Evolutionary conservation across 2,888 invertebrate species (phyloP).

Genomic region (Bunonema sp.): DNA sequence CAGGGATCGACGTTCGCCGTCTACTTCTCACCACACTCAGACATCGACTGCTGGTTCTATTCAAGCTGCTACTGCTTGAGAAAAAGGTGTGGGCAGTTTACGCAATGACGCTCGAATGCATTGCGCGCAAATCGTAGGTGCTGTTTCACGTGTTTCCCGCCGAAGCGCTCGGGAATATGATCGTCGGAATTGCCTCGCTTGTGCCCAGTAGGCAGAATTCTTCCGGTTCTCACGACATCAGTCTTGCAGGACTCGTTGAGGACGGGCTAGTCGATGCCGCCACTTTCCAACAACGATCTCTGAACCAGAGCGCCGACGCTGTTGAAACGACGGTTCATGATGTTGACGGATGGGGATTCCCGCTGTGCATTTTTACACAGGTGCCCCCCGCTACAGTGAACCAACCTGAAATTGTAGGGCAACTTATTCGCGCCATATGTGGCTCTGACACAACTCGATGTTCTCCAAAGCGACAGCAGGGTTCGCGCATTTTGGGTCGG

Average conservation of each 20-base stretch:
- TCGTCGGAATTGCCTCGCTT: slow-evolving; percentile 73
- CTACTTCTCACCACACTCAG: slow-evolving; percentile 68
- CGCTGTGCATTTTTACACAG: no score
- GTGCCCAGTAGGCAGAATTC: slow-evolving; percentile 57
- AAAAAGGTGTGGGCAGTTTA: slow-evolving; percentile 48
- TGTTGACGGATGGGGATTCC: no score
- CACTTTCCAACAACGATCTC: no score
- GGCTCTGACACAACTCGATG: no score
- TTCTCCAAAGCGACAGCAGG: no score
- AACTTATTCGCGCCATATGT: no score
- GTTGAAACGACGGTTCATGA: no score
- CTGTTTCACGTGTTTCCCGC: slow-evolving; percentile 84
- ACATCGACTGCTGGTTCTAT: slow-evolving; percentile 75
- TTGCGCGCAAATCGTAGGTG: slow-evolving; percentile 51
- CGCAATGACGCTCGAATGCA: background rate
- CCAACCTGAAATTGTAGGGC: no score
- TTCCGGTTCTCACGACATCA: background rate
- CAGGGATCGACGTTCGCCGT: slow-evolving; percentile 69
- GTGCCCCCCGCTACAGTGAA: no score
- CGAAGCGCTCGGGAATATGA: slow-evolving; percentile 67
- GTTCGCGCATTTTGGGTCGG: no score
- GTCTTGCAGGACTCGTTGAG: slow-evolving; percentile 28
- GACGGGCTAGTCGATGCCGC: slow-evolving; percentile 25
- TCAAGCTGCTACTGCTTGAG: slow-evolving; percentile 77
- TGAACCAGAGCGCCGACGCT: no score